Evolutionary conservation across 2,797 vertebrate genomes (phyloP).

Genomic region (Pseudochirops cupreus): DNA sequence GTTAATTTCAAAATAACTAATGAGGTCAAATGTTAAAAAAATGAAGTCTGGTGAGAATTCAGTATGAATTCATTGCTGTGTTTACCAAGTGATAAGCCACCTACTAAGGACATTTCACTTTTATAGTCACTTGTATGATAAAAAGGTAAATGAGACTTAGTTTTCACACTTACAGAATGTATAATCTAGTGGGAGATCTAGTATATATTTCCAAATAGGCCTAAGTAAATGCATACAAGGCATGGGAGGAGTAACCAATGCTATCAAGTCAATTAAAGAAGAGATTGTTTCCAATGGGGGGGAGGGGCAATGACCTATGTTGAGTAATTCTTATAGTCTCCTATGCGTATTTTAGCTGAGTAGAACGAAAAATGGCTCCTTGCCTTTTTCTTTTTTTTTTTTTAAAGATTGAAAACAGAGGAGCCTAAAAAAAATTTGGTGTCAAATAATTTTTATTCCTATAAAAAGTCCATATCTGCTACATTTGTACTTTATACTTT

Average conservation of each 20-base stretch:
- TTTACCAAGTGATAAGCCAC: background rate
- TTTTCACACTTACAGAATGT: background rate
- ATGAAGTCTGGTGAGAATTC: background rate
- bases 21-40: background rate
- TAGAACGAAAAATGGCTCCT: background rate
- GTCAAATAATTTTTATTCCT: background rate
- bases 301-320: background rate
- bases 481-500: background rate
- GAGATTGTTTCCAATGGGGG: background rate
- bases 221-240: background rate
- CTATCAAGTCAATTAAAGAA: background rate
- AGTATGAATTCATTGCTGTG: background rate
- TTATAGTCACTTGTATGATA: background rate
- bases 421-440: background rate
- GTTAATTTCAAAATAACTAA: background rate
- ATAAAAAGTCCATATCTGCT: background rate
- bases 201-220: background rate
- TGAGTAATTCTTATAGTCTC: background rate
- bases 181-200: background rate
- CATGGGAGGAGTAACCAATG: background rate
- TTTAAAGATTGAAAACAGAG: background rate
- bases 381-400: background rate
- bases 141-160: background rate
- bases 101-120: background rate
- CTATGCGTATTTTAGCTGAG: background rate